Evolutionary conservation across 2,888 invertebrate species (phyloP), one percentile per base, ranked within the genome.

Genomic region (Callimorpha dominula): DNA sequence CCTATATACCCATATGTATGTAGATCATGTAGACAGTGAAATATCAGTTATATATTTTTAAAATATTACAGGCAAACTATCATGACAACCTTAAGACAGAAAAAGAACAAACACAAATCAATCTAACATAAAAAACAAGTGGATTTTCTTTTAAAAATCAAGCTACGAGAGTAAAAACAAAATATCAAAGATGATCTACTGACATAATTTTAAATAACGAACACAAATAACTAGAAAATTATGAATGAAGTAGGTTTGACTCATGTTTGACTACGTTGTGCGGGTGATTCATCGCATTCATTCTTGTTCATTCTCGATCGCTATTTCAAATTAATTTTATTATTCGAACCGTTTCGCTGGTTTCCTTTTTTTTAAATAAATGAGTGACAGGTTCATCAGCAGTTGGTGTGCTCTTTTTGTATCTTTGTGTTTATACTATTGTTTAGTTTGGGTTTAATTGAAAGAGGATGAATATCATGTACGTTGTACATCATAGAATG

Each of bases 181-280:
- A 79, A 82, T 73, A 81, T 84, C 81, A 84, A 82, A 83, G 80
- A 49, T 80, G 87, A 71, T 81, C 84, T 65, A 83, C 80, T 85
- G 76, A 83, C 86, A 85, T 78, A 84, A 31, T 81, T 79, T 70
- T 67, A 57, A 68, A 68, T 42, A 68, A 43, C 65, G 69, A 71
- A 70, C 76, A 79, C 70, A 79, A 81, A 86, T 82, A 78, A 72
- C 69, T 75, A 74, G 31, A 62, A 49, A 79, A 72, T 64, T 66
- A 76, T 84, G 84, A 84, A 85, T 85, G 82, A 78, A 76, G 42
- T 76, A 70, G 31, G 31, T 31, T 31, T 31, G 66, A 65, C 71
- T 71, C 76, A 70, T 1, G 31, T 31, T 31, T 31, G 66, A 65
- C 71, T 71, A 64, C 77, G 74, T 50, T 31, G 15, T 43, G 72